phyloP scores from a whole-genome alignment of 2,797 vertebrate species.

The Malacoraja senta region DNA sequence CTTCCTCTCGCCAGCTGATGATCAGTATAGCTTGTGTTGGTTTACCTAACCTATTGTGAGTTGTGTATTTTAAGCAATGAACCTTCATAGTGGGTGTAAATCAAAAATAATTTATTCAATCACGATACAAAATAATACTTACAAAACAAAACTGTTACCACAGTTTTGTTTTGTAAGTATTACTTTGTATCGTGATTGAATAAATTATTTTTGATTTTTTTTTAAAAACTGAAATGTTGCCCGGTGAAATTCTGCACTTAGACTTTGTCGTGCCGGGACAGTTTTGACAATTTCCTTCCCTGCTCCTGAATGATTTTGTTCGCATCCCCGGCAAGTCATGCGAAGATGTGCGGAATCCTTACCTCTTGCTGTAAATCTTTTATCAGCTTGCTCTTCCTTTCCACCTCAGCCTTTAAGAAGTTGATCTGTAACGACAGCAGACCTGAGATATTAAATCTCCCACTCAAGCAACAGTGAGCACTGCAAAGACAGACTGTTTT shows the following conservation, averaged over 20 bases:
- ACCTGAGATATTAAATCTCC: neutral
- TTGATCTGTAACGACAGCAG: constrained; percentile 69
- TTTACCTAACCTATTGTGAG: no score
- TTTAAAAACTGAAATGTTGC: no score
- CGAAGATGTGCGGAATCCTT: constrained; percentile 48
- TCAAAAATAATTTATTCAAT: no score
- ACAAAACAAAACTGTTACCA: no score
- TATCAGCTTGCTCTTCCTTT: constrained; percentile 94
- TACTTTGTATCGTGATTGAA: no score
- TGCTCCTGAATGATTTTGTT: neutral
- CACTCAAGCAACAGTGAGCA: neutral
- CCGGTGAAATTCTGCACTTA: neutral
- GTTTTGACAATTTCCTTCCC: neutral
- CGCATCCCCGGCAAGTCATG: neutral
- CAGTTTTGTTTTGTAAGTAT: no score
- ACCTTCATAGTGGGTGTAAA: no score
- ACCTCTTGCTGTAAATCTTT: constrained; percentile 97
- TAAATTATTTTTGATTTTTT: no score
- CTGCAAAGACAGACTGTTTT: neutral
- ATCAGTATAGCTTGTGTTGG: no score
- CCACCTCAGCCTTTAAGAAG: constrained; percentile 93
- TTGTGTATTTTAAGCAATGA: no score
- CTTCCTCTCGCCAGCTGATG: no score
- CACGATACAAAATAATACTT: no score
- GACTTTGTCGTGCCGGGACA: neutral